phyloP scores from a whole-genome alignment of 2,888 invertebrate species.

The Molanna angustata region DNA sequence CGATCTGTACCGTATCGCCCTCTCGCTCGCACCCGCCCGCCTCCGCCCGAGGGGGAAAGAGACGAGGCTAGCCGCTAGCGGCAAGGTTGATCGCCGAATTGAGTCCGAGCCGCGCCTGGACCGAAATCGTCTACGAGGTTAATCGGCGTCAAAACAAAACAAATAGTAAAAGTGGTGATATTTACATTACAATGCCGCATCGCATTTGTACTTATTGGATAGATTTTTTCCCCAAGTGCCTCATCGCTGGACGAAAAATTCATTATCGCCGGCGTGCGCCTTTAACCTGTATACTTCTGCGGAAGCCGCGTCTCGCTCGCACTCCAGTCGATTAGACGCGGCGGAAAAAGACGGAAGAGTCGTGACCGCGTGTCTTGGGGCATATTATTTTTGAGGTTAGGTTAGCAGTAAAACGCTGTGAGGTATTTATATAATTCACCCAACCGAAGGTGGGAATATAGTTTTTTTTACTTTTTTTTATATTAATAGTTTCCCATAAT shows the following conservation, averaged over 20 bases:
- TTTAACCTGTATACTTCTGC: slow-evolving; percentile 23
- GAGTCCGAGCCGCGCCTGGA: too few relatives aligned
- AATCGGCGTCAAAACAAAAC: slow-evolving; percentile 3
- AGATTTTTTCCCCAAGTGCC: slow-evolving; percentile 3
- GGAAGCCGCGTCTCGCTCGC: slow-evolving; percentile 15
- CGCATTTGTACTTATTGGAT: not conserved
- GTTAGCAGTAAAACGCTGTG: slow-evolving; percentile 15
- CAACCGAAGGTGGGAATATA: too few relatives aligned
- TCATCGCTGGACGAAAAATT: not conserved
- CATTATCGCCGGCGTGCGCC: slow-evolving; percentile 5
- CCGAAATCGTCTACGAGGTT: slow-evolving; percentile 5
- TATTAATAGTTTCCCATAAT: too few relatives aligned
- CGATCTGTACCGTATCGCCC: slow-evolving; percentile 24
- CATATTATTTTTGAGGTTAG: slow-evolving; percentile 17
- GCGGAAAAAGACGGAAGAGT: slow-evolving; percentile 22
- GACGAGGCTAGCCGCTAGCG: slow-evolving; percentile 25
- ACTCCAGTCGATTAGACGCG: not conserved
- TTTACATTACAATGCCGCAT: not conserved
- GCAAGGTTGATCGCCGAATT: slow-evolving; percentile 31
- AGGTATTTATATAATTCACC: too few relatives aligned
- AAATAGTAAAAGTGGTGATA: slow-evolving; percentile 2
- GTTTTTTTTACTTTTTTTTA: too few relatives aligned
- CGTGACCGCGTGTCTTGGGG: slow-evolving; percentile 21
- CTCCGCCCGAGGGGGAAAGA: slow-evolving; percentile 13
- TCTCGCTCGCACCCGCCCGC: slow-evolving; percentile 7